Conservation (phyloP, 2,113 vertebrate species). For the Hemiprocne comata region DNA sequence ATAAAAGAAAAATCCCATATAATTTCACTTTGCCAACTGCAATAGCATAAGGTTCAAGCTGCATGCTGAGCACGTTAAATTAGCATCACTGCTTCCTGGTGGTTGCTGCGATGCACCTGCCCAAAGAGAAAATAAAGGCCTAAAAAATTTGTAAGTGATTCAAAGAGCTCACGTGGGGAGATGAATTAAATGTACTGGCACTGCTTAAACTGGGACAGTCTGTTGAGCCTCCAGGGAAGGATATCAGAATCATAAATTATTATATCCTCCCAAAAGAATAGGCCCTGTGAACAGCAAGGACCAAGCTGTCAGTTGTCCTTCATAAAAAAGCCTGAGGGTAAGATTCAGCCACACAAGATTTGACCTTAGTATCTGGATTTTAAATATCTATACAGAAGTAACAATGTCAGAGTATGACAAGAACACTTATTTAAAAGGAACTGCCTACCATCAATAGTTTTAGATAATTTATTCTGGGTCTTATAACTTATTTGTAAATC, state of each 20-base stretch:
- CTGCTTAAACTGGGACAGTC: conserved; percentile 14
- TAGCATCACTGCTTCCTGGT: conserved; percentile 46
- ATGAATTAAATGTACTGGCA: conserved; percentile 35
- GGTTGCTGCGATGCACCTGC: conserved; percentile 65
- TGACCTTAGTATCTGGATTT: not conserved
- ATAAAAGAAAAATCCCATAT: not conserved
- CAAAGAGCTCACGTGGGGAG: conserved; percentile 28
- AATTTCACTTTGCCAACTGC: conserved; percentile 43
- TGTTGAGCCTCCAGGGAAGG: conserved; percentile 39
- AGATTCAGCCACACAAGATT: not conserved
- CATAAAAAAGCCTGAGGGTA: not conserved
- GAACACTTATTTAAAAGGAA: not conserved
- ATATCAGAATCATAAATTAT: conserved; percentile 3
- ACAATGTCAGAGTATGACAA: not conserved
- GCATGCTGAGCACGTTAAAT: conserved; percentile 28
- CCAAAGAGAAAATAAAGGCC: conserved; percentile 27
- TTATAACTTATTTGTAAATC: not conserved
- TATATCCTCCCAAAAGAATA: not conserved
- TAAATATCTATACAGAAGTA: not conserved
- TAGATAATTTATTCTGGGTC: not conserved
- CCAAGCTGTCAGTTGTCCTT: not conserved
- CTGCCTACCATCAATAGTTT: not conserved
- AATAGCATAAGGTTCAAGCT: conserved; percentile 38
- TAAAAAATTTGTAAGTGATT: conserved; percentile 38
- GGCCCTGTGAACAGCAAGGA: conserved; percentile 13